These are phyloP conservation scores for Conistra vaccinii DNA, from an alignment of 2,888 invertebrate genomes.

Conservation along the genomic window DNA sequence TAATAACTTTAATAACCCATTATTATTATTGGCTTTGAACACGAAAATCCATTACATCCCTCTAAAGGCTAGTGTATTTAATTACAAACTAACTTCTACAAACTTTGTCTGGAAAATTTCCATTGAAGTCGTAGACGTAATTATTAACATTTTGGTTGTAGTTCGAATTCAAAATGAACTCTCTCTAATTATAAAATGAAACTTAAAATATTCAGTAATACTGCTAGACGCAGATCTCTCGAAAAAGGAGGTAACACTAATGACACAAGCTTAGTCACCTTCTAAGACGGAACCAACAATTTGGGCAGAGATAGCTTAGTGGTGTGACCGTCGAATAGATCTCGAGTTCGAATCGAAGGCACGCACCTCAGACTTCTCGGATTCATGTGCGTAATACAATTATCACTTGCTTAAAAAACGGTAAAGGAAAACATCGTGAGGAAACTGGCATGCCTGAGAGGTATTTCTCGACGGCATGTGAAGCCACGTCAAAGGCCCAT, in stretches of 20 bases:
- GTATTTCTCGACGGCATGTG: no score
- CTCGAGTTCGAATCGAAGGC: no score
- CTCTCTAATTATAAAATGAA: conserved; percentile 41
- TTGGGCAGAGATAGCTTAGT: no score
- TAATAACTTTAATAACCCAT: conserved; percentile 13
- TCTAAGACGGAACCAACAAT: neutral
- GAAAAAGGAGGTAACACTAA: conserved; percentile 28
- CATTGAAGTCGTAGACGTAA: neutral
- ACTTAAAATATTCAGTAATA: conserved; percentile 26
- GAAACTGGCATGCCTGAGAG: no score
- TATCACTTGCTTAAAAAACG: no score
- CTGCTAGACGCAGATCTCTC: conserved; percentile 16
- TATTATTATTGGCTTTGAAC: conserved; percentile 24
- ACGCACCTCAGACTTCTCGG: no score
- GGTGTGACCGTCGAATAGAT: no score
- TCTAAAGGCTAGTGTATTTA: conserved; percentile 3
- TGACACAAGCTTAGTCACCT: neutral
- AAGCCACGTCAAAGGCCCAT: no score
- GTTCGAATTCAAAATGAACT: conserved; percentile 2
- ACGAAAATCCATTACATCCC: conserved; percentile 17
- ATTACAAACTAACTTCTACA: conserved; percentile 30
- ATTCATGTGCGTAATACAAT: no score
- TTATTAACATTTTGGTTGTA: conserved; percentile 16
- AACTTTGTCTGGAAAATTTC: conserved; percentile 21
- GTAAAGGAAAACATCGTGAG: no score